Conservation (phyloP, 2,113 vertebrate genomes). For the Morone saxatilis region DNA sequence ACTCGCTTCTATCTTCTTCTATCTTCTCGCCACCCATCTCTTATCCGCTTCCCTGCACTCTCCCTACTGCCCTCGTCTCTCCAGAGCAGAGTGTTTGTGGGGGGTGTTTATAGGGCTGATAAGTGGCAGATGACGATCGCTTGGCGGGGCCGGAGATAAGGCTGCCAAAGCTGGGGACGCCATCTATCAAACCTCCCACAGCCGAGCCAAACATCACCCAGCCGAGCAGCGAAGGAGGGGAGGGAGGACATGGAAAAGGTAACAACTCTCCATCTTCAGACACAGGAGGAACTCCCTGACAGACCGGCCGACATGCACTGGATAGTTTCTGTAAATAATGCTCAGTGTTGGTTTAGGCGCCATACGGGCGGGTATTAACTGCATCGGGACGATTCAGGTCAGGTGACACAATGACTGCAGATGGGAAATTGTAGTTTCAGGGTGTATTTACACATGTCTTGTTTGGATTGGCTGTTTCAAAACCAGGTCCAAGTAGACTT, state of each 20-base stretch:
- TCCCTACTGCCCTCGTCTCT: background rate
- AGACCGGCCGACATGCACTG: background rate
- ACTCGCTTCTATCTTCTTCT: background rate
- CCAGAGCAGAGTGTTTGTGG: slow-evolving; percentile 31
- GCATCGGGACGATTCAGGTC: background rate
- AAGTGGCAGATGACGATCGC: slow-evolving; percentile 67
- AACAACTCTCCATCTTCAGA: slow-evolving; percentile 35
- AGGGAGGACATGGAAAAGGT: background rate
- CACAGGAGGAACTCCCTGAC: slow-evolving; percentile 20
- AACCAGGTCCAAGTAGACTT: too few relatives aligned
- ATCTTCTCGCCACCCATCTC: background rate
- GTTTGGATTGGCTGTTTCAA: too few relatives aligned
- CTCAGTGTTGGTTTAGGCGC: background rate
- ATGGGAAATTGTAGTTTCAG: too few relatives aligned
- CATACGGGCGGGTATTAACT: background rate
- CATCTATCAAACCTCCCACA: slow-evolving; percentile 57
- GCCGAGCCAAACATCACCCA: slow-evolving; percentile 30
- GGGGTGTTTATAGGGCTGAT: slow-evolving; percentile 53
- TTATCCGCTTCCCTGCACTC: background rate
- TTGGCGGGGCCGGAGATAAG: slow-evolving; percentile 53
- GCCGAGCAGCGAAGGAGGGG: background rate
- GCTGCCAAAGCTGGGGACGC: slow-evolving; percentile 44
- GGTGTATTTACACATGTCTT: too few relatives aligned
- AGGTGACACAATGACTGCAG: background rate
- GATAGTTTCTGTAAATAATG: slow-evolving; percentile 3